Percentiles rank a stretch among this genome's conserved stretches.
These are phyloP conservation scores for Herpailurus yagouaroundi DNA, from an alignment of 2,113 vertebrate species.

Conservation along the genomic window DNA sequence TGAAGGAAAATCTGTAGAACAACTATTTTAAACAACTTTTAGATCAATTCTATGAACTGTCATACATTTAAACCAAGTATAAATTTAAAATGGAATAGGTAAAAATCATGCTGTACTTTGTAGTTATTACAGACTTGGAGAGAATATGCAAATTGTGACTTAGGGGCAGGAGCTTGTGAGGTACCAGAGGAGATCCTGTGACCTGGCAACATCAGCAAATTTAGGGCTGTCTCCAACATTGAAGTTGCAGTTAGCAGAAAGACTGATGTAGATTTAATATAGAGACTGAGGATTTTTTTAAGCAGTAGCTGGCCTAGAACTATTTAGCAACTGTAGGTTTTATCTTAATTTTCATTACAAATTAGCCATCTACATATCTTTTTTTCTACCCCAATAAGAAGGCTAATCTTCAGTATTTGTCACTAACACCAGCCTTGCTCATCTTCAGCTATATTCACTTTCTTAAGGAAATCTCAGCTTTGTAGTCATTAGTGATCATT, in stretches of 20 bases:
- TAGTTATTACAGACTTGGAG: not conserved
- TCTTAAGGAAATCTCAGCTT: slow-evolving; percentile 65
- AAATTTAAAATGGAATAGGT: not conserved
- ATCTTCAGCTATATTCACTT: slow-evolving; percentile 67
- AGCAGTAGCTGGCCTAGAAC: not conserved
- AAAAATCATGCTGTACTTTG: not conserved
- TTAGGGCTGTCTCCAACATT: not conserved
- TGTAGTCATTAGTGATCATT: slow-evolving; percentile 79
- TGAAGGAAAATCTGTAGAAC: not conserved
- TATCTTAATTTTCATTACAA: slow-evolving; percentile 60
- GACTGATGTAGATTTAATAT: not conserved
- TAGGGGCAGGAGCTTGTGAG: not conserved
- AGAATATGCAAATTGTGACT: not conserved
- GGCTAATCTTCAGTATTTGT: slow-evolving; percentile 66
- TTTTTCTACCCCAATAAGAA: not conserved
- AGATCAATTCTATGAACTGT: not conserved
- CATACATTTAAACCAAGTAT: not conserved
- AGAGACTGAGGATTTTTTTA: not conserved
- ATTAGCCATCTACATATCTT: slow-evolving; percentile 27
- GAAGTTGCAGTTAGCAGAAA: not conserved
- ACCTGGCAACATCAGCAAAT: not conserved
- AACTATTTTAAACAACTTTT: not conserved
- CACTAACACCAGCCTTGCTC: slow-evolving; percentile 62
- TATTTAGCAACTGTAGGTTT: slow-evolving; percentile 27
- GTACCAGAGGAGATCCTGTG: not conserved